These are phyloP conservation scores for Cheirogaleus medius DNA, from an alignment of 2,113 vertebrate genomes.

Conservation along the genomic window DNA sequence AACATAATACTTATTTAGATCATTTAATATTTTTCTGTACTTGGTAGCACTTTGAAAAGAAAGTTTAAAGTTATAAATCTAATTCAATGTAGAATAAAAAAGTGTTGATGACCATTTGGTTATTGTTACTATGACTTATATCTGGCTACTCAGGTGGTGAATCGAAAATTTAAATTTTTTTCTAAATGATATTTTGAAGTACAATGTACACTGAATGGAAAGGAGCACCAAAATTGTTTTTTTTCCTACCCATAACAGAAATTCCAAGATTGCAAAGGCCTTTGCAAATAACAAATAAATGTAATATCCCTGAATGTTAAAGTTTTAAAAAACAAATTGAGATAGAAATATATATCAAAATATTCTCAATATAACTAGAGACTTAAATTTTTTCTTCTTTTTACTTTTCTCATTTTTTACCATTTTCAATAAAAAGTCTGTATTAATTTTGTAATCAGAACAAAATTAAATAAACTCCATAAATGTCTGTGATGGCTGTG, in stretches of 20 bases:
- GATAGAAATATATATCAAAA: neutral
- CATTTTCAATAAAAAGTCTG: neutral
- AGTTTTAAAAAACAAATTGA: neutral
- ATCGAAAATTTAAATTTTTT: neutral
- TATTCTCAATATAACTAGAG: neutral
- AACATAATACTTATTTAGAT: neutral
- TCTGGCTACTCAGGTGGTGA: neutral
- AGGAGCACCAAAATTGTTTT: neutral
- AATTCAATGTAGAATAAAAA: neutral
- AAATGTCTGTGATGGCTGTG: neutral
- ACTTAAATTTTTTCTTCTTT: neutral
- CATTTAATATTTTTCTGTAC: neutral
- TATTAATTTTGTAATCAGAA: neutral
- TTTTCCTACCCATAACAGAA: neutral
- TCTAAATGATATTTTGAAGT: constrained; percentile 29
- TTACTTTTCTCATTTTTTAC: neutral
- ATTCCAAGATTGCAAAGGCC: neutral
- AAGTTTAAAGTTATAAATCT: neutral
- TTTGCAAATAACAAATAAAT: neutral
- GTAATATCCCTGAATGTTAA: neutral
- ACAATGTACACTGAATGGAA: neutral
- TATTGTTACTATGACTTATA: neutral
- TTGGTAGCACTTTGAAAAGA: neutral
- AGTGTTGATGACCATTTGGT: neutral
- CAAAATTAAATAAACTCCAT: neutral